These are phyloP conservation scores for Odocoileus hemionus DNA, from an alignment of 2,113 vertebrate genomes.

Conservation along the genomic window DNA sequence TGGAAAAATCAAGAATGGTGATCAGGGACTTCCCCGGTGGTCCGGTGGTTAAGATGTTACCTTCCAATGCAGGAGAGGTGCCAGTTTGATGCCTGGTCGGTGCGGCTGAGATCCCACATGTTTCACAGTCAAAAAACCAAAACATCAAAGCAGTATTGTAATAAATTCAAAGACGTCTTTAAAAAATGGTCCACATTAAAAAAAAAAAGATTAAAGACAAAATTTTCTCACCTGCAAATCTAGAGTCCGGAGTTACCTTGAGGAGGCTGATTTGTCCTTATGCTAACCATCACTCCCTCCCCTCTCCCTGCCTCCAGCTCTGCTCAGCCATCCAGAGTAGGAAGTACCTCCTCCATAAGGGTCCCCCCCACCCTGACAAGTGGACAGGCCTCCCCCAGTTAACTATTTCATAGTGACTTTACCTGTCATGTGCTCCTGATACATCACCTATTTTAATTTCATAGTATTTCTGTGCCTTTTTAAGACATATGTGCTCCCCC, in stretches of 20 bases:
- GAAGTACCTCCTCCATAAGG: not conserved
- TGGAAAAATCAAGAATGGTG: not conserved
- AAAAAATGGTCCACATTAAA: not conserved
- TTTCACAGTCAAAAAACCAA: not conserved
- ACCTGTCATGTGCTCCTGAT: not conserved
- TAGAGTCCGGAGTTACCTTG: not conserved
- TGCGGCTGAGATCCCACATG: not conserved
- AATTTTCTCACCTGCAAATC: not conserved
- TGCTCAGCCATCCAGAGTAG: not conserved
- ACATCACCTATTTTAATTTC: not conserved
- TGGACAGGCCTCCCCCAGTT: not conserved
- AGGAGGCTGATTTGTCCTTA: not conserved
- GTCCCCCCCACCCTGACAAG: not conserved
- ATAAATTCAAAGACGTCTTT: not conserved
- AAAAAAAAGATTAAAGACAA: not conserved
- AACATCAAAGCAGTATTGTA: not conserved
- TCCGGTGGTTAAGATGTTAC: not conserved
- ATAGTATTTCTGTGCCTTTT: not conserved
- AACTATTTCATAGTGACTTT: not conserved
- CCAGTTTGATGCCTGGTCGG: fast-evolving
- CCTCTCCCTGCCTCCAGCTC: not conserved
- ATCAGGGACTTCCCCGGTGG: not conserved
- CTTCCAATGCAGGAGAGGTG: fast-evolving
- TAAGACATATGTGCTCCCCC: not conserved
- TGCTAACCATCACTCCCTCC: not conserved